These are phyloP conservation scores for Musca domestica DNA, from an alignment of 1,140 invertebrate species.

Conservation along the genomic window DNA sequence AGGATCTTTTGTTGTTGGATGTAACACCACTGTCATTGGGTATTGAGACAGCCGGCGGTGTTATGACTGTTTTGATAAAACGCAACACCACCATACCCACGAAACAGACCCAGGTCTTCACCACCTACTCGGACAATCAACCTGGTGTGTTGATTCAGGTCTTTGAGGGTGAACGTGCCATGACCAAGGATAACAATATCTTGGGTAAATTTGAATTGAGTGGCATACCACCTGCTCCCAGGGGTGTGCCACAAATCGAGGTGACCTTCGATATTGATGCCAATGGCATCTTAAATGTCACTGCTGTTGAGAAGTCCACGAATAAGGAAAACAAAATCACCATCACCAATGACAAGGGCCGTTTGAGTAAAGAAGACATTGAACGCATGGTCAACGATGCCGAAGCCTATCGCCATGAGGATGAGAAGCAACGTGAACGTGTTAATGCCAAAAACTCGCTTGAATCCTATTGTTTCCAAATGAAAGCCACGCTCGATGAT, in stretches of 20 bases:
- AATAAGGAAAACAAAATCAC: conserved; percentile 97
- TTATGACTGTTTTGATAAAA: conserved; percentile 95
- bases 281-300: conserved; percentile 84
- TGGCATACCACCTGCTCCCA: conserved; percentile 88
- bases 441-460: conserved; percentile 86
- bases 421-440: conserved; percentile 85
- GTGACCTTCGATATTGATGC: conserved; percentile 89
- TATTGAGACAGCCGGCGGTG: conserved; percentile 95
- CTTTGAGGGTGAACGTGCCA: conserved; percentile 85
- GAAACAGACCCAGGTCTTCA: conserved; percentile 94
- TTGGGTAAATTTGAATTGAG: conserved; percentile 91
- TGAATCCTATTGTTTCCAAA: conserved; percentile 95
- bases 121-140: conserved; percentile 95
- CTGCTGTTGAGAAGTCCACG: conserved; percentile 85
- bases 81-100: conserved; percentile 95
- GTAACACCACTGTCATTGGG: conserved; percentile 94
- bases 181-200: conserved; percentile 90
- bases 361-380: conserved; percentile 93
- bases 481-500: conserved; percentile 87
- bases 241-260: conserved; percentile 91
- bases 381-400: conserved; percentile 97
- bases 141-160: conserved; percentile 88
- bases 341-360: conserved; percentile 96
- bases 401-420: conserved; percentile 87
- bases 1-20: conserved; percentile 86